These are phyloP conservation scores for Drosophila fungiperda DNA, from an alignment of 2,888 invertebrate species.

Conservation along the genomic window DNA sequence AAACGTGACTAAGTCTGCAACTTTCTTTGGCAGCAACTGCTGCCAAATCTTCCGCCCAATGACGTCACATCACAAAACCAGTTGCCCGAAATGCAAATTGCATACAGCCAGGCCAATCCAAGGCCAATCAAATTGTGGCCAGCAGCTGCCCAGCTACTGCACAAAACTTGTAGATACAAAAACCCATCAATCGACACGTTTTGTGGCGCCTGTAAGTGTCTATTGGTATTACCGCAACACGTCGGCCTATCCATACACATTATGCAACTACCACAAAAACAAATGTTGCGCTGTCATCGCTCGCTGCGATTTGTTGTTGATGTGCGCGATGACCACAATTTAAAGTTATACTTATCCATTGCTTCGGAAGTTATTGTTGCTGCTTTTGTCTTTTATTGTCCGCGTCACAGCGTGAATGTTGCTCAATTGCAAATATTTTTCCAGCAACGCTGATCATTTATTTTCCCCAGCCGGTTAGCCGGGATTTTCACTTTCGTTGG, in stretches of 20 bases:
- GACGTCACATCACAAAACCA: conserved; percentile 67
- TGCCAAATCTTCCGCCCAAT: conserved; percentile 68
- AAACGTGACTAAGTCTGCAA: conserved; percentile 69
- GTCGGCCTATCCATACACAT: conserved; percentile 57
- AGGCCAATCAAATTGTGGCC: conserved; percentile 61
- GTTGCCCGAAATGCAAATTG: conserved; percentile 66
- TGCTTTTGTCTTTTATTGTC: conserved; percentile 32
- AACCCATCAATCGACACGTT: conserved; percentile 22
- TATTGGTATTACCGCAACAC: conserved; percentile 63
- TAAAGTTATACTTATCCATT: conserved; percentile 51
- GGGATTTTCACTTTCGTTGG: conserved; percentile 74
- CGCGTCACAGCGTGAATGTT: conserved; percentile 21
- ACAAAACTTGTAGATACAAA: conserved; percentile 18
- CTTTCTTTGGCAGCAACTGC: conserved; percentile 61
- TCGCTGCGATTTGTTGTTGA: conserved; percentile 37
- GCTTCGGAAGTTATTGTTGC: conserved; percentile 67
- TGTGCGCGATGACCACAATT: conserved; percentile 61
- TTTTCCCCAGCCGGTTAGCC: conserved; percentile 56
- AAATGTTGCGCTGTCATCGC: conserved; percentile 46
- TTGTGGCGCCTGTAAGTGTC: conserved; percentile 43
- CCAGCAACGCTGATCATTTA: conserved; percentile 47
- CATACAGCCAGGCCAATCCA: conserved; percentile 38
- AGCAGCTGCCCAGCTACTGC: conserved; percentile 43
- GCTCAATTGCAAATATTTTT: conserved; percentile 64
- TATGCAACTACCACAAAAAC: conserved; percentile 56